Evolutionary conservation across 1,140 invertebrate genomes (phyloP), one percentile per base, ranked within the genome.

Genomic region (Drosophila triauraria): DNA sequence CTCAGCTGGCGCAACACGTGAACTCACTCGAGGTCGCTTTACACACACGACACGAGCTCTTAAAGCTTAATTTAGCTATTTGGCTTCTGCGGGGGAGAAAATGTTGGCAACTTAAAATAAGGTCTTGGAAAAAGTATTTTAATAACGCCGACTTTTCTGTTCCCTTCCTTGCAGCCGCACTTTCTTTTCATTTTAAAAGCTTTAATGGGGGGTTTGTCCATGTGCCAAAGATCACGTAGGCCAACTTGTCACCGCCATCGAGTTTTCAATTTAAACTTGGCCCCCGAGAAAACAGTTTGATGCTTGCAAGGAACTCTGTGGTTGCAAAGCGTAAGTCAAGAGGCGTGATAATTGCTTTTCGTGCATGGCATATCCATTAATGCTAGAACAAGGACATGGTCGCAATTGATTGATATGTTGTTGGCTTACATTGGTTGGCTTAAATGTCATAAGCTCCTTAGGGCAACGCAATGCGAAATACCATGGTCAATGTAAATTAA

Each of bases 161-260:
- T 10, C 32, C 56, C 7, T 12, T 12, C 23, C 40, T 47, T 32
- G 17, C 15, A 5, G 23, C 44, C 30, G 54, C 20, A 51, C 71
- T 69, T 77, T 78, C 75, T 69, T 78, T 67, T 17, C 25, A 42
- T 56, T 48, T 23, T 5, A 7, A 40, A 25, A 57, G 47, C 15
- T 15, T 51, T 46, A 38, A 30, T 69, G 10, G 6, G 42, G 10
- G 30, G 23, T 59, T 30, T 32, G 15, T 10, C 25, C 23, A n/a
- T 68, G 75, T 77, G 75, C 23, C 63, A 50, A 56, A 59, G 63
- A 68, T 48, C 75, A 77, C 75, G 75, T 78, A 78, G 74, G 12
- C 74, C 43, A 50, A 23, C 23, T 54, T 25, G 35, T 35, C 35
- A 35, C 32, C 7, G 30, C 1, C 7, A 25, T 53, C 25, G 15